Base-by-base conservation (phyloP, 2,113 vertebrate species). In the Apodemus sylvaticus region DNA sequence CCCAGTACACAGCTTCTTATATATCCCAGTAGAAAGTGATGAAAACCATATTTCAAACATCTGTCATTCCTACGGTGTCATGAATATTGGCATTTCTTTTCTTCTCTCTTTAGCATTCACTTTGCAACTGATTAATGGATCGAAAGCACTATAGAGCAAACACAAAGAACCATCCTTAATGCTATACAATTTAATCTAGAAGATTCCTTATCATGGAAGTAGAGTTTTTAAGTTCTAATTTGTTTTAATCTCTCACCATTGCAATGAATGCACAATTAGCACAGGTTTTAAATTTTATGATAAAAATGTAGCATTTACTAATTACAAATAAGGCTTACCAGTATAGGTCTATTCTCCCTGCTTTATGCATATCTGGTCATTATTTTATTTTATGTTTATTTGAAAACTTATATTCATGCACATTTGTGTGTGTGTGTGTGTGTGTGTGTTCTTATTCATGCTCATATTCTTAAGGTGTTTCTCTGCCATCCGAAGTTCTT, bases 261-360 rank as follows among this genome's bases (percentile, higher is more conserved):
- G 48, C 11, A 79, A 36, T 11, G 0, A 1, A 92, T 55, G 39
- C 81, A 26, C 42, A 92, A 42, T 55, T 68, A 42, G 20, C 36
- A 53, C 29, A 92, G 93, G 68, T 55, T 68, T 97, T 96, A 93
- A 60, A 91, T 89, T 91, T 81, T 87, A 4, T 60, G 34, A 73
- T 12, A 26, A 34, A 89, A 42, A 3, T 36, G 39, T 3, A 78
- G 0, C n/a, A 20, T 94, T 78, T 81, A 64, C 66, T 73, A 77
- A 85, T 97, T 96, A 97, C 11, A 13, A 93, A 48, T 82, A 42
- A 96, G 7, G n/a, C 22, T n/a, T 14, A 34, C 87, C 14, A 94
- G 36, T 7, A 53, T 58, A 42, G 36, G 96, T 95, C 87, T 86
- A n/a, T 79, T 90, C 64, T 90, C 42, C 24, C 2, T 77, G 31